Evolutionary conservation across 2,888 invertebrate species (phyloP).

Genomic region (Stegophylla sp.): DNA sequence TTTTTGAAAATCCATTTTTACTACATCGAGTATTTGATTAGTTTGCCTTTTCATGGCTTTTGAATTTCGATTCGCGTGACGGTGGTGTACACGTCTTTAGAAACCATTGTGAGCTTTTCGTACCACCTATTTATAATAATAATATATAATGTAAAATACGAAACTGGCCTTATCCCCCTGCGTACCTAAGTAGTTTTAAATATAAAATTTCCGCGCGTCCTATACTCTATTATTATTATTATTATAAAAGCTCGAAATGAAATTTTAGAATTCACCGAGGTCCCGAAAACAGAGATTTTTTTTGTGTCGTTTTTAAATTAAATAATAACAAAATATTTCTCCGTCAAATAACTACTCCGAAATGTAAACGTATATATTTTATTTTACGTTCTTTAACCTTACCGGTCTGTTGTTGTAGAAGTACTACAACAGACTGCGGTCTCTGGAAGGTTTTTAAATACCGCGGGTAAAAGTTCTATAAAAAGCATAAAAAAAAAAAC

Average conservation of each 20-base stretch:
- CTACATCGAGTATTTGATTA: conserved; percentile 23
- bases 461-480: not conserved
- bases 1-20: conserved; percentile 20
- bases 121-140: conserved; percentile 9
- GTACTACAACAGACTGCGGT: no score
- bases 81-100: not conserved
- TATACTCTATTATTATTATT: not conserved
- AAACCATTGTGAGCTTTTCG: conserved; percentile 14
- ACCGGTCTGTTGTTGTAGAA: not conserved
- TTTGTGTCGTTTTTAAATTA: not conserved
- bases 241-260: not conserved
- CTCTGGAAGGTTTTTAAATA: no score
- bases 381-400: not conserved
- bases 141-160: not conserved
- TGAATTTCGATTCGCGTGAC: conserved; percentile 34
- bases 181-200: conserved; percentile 28
- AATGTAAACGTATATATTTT: not conserved
- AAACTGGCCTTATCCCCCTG: conserved; percentile 35
- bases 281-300: not conserved
- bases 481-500: no score
- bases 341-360: no score
- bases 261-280: not conserved
- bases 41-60: conserved; percentile 9
- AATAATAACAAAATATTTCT: conserved; percentile 1
- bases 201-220: conserved; percentile 22